A percentile compares a stretch with the other conserved stretches of the same genome.
Conservation (phyloP, 1,140 invertebrate genomes). For the Oedothorax gibbosus region DNA sequence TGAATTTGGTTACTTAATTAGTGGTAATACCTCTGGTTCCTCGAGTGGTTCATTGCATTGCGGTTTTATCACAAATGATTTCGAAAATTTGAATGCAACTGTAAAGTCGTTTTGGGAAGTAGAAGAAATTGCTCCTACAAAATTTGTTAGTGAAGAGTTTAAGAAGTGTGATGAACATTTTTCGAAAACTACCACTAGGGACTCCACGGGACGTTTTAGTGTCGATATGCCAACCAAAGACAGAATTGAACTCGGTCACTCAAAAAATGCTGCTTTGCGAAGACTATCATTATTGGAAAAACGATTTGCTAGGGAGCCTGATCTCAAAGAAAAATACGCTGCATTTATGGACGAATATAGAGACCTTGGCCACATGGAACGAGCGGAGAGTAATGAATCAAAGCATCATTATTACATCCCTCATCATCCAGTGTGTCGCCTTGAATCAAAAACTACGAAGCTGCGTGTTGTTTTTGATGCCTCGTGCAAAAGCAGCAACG, state of each 20-base stretch:
- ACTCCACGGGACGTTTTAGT: neutral
- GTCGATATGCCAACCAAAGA: too few species aligned
- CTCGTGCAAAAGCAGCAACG: neutral
- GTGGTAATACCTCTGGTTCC: neutral
- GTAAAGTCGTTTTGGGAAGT: too few species aligned
- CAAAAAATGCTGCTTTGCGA: too few species aligned
- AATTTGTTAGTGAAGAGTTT: neutral
- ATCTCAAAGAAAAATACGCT: too few species aligned
- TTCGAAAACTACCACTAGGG: neutral
- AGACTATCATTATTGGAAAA: too few species aligned
- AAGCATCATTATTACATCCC: conserved; percentile 12
- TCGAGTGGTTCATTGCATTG: conserved; percentile 1
- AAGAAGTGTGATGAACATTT: neutral
- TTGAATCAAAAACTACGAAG: neutral
- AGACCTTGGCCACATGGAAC: neutral
- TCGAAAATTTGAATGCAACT: neutral
- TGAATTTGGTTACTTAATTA: neutral
- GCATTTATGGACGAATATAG: neutral
- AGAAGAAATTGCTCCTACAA: too few species aligned
- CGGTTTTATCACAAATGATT: neutral
- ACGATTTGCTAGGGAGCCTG: too few species aligned
- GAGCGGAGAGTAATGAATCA: neutral
- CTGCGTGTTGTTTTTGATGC: neutral
- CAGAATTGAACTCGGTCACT: too few species aligned
- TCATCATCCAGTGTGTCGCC: neutral